Conservation (phyloP, 2,888 invertebrate species). For the Eudasyphora cyanicolor region DNA sequence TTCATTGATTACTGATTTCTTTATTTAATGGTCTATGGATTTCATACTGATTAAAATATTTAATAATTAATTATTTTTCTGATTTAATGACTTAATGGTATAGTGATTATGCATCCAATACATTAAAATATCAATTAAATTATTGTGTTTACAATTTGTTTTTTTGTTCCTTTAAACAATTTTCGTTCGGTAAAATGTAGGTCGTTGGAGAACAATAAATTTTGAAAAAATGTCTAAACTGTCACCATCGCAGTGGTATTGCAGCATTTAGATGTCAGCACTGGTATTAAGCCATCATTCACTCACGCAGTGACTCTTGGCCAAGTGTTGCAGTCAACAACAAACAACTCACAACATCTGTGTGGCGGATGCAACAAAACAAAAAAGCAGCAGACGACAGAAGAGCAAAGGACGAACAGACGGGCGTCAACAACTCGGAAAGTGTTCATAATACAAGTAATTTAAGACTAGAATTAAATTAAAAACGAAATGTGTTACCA, state of each 20-base stretch:
- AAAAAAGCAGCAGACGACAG: neutral
- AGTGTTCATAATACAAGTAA: neutral
- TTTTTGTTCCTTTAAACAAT: too few species aligned
- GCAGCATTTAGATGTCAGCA: neutral
- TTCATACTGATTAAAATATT: too few species aligned
- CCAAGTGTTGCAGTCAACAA: neutral
- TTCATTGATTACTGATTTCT: too few species aligned
- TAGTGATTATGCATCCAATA: too few species aligned
- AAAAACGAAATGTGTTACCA: constrained; percentile 1
- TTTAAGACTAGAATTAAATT: neutral
- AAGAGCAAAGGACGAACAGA: neutral
- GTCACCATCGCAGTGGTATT: neutral
- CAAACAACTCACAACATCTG: neutral
- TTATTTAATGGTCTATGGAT: too few species aligned
- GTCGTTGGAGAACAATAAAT: too few species aligned
- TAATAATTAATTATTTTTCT: too few species aligned
- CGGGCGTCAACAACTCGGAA: neutral
- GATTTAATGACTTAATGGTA: too few species aligned
- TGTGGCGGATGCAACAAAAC: neutral
- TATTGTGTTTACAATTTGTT: too few species aligned
- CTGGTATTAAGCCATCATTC: constrained; percentile 15
- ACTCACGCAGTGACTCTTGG: neutral
- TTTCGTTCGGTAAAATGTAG: too few species aligned
- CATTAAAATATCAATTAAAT: too few species aligned
- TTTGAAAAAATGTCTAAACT: too few species aligned